A percentile compares a stretch with the other conserved stretches of the same genome.
Evolutionary conservation across 2,888 invertebrate genomes (phyloP).

Genomic region (Epirrhoe alternata): DNA sequence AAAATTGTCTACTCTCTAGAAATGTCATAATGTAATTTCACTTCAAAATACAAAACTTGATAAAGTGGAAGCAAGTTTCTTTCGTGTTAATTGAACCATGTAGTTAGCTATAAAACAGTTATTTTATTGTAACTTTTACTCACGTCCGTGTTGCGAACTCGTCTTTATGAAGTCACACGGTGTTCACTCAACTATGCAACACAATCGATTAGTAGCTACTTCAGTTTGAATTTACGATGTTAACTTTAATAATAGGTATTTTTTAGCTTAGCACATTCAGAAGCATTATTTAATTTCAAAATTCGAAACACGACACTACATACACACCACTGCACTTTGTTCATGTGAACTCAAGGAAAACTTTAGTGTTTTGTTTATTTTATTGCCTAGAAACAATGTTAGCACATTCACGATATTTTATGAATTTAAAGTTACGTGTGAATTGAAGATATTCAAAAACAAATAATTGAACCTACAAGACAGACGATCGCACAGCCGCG

Average conservation of each 20-base stretch:
- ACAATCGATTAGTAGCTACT: conserved; percentile 52
- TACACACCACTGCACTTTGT: conserved; percentile 57
- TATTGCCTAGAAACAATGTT: background rate
- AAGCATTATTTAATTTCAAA: conserved; percentile 56
- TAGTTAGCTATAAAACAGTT: conserved; percentile 60
- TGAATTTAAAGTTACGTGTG: conserved; percentile 4
- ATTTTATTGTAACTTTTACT: conserved; percentile 72
- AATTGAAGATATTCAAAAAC: conserved; percentile 9
- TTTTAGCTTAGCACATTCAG: conserved; percentile 1
- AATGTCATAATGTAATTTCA: conserved; percentile 54
- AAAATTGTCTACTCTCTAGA: conserved; percentile 39
- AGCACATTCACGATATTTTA: conserved; percentile 8
- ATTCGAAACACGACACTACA: conserved; percentile 74
- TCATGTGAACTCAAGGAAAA: conserved; percentile 16
- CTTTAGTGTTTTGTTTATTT: conserved; percentile 9
- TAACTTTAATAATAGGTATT: conserved; percentile 7
- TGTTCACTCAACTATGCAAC: conserved; percentile 70
- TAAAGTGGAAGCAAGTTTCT: conserved; percentile 35
- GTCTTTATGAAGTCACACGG: conserved; percentile 59
- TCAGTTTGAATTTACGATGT: conserved; percentile 19
- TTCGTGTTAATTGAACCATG: conserved; percentile 53
- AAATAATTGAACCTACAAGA: conserved; percentile 45
- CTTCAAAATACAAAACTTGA: conserved; percentile 20
- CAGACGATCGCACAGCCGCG: conserved; percentile 43
- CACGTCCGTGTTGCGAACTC: conserved; percentile 67